phyloP scores from a whole-genome alignment of 2,797 vertebrate genomes.

The Nannoperca obscura region DNA sequence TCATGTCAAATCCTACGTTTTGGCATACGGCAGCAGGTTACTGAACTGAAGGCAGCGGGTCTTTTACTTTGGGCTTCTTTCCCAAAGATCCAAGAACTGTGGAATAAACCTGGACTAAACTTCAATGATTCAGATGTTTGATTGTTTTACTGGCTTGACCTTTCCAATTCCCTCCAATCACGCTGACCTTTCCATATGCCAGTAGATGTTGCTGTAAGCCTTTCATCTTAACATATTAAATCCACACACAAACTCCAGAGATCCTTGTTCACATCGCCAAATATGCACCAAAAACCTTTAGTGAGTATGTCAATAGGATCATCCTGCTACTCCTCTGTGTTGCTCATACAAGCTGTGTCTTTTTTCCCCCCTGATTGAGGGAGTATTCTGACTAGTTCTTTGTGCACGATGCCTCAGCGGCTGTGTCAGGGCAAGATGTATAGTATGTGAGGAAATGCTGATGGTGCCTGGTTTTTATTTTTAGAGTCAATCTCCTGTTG shows the following conservation, averaged over 20 bases:
- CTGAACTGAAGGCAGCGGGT: conserved; percentile 29
- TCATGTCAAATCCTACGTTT: conserved; percentile 48
- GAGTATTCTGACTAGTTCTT: conserved; percentile 58
- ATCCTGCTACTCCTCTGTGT: conserved; percentile 4
- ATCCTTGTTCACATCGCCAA: conserved; percentile 26
- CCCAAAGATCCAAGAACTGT: conserved; percentile 38
- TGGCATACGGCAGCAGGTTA: conserved; percentile 36
- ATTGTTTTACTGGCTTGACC: conserved; percentile 72
- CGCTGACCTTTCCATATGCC: conserved; percentile 74
- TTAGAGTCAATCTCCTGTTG: conserved; percentile 81
- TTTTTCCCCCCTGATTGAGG: conserved; percentile 14
- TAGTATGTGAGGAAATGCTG: conserved; percentile 74
- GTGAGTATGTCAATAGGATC: conserved; percentile 35
- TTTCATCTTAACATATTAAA: conserved; percentile 51
- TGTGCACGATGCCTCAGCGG: conserved; percentile 37
- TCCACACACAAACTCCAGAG: conserved; percentile 26
- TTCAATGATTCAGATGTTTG: conserved; percentile 58
- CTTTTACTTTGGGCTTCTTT: conserved; percentile 39
- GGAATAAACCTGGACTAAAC: conserved; percentile 53
- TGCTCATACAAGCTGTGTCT: conserved; percentile 18
- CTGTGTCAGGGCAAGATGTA: conserved; percentile 64
- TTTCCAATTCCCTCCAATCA: conserved; percentile 66
- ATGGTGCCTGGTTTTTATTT: conserved; percentile 80
- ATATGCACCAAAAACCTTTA: conserved; percentile 49
- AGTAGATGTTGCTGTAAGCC: conserved; percentile 59